Percentiles rank a stretch among this genome's conserved stretches.
Evolutionary conservation across 2,113 vertebrate species (phyloP).

Genomic region (Tachysurus vachellii): DNA sequence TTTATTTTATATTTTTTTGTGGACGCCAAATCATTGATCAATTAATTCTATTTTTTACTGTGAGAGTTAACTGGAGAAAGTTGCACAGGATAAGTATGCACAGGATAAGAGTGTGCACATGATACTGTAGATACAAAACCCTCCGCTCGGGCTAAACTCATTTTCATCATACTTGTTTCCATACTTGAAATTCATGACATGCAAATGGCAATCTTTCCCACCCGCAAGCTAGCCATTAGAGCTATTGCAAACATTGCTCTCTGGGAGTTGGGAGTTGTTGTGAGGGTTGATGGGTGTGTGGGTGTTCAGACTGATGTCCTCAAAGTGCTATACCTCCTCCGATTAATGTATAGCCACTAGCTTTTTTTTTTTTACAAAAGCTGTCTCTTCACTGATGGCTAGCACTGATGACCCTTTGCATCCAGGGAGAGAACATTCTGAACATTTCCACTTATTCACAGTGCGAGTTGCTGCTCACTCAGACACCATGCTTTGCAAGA

Average conservation of each 20-base stretch:
- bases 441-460: background rate
- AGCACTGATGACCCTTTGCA: background rate
- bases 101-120: background rate
- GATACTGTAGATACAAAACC: background rate
- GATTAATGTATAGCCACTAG: slow-evolving; percentile 10
- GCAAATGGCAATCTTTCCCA: slow-evolving; percentile 44
- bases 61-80: slow-evolving; percentile 20
- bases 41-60: slow-evolving; percentile 2
- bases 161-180: slow-evolving; percentile 31
- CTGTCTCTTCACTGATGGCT: background rate
- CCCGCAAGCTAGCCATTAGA: slow-evolving; percentile 38
- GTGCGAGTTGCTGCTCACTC: background rate
- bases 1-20: background rate
- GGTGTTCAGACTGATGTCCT: slow-evolving; percentile 16
- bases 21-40: slow-evolving; percentile 26
- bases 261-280: background rate
- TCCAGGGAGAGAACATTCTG: slow-evolving; percentile 6
- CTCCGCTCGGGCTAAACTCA: slow-evolving; percentile 7
- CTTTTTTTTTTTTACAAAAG: background rate
- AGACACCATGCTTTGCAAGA: background rate
- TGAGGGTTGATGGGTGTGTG: background rate
- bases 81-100: background rate
- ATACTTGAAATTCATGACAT: slow-evolving; percentile 54
- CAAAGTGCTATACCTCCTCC: background rate
- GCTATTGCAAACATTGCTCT: slow-evolving; percentile 18